Base-by-base conservation (phyloP, 1,140 invertebrate species). In the Diprion similis region DNA sequence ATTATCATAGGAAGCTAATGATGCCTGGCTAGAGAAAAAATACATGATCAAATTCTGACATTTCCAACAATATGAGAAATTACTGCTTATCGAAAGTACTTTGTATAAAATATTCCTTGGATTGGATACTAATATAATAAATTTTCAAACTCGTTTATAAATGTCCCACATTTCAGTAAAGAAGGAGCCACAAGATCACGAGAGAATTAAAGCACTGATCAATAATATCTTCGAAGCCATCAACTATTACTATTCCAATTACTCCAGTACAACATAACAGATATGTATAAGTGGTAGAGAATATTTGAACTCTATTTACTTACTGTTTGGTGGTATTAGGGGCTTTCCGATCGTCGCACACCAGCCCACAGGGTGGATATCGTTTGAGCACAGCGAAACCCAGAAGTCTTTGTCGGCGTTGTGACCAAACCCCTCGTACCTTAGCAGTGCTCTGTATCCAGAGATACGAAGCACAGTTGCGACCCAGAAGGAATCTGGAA, bases 291-390 rank as follows among this genome's bases (percentile, higher is more conserved):
- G 24, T 37, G 24, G 24, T 37, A 37, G 24, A 3, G 24, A 6
- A 37, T 37, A 72, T 72, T 73, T 73, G n/a, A 10, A 17, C n/a
- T 59, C 51, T 59, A 13, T 73, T 75, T 76, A 84, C 85, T 88
- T 86, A 93, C 92, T 94, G 86, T 94, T 94, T 15, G 97, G 97
- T 71, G 97, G 97, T 83, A 98, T 98, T 0, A 99, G 88, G 9
- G 96, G 96, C 87, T 98, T 98, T 18, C 97, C 97, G 77, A 97
- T 92, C 0, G 95, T 96, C 1, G 97, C 97, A 89, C 97, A 98
- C 97, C 97, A 99, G 17, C 97, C 97, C 64, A 99, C 96, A 45
- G 96, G 96, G 88, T 99, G 96, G 37, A 99, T 95, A 82, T 96
- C 94, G 72, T 95, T 94, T 68, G 95, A 95, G 87, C 96, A 97